Conservation (phyloP, 2,888 invertebrate species). For the Drosophila robusta region DNA sequence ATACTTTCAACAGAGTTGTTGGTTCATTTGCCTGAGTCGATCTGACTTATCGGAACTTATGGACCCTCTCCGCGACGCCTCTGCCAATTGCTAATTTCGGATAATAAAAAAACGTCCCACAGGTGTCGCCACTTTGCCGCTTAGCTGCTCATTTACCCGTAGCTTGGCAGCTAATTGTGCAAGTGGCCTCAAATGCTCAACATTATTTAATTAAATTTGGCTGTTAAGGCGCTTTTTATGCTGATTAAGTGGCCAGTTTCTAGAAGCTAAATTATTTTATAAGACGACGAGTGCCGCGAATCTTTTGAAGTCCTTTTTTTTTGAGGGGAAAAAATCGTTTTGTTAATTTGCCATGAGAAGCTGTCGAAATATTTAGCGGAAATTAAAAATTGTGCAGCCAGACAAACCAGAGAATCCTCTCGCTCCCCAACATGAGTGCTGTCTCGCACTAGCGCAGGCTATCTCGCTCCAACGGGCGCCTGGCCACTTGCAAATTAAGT, state of each 20-base stretch:
- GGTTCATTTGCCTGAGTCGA: background rate
- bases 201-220: slow-evolving; percentile 73
- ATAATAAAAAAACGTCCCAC: slow-evolving; percentile 55
- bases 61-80: slow-evolving; percentile 12
- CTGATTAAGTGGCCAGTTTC: slow-evolving; percentile 68
- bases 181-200: slow-evolving; percentile 66
- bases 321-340: slow-evolving; percentile 6
- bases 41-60: background rate
- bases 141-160: slow-evolving; percentile 67
- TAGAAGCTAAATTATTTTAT: slow-evolving; percentile 31
- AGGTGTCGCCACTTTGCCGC: slow-evolving; percentile 75
- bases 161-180: slow-evolving; percentile 67
- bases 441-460: slow-evolving; percentile 4
- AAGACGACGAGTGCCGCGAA: slow-evolving; percentile 24
- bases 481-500: slow-evolving; percentile 74
- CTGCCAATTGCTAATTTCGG: slow-evolving; percentile 14
- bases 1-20: background rate
- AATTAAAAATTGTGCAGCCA: slow-evolving; percentile 73
- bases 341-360: slow-evolving; percentile 54
- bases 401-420: slow-evolving; percentile 22
- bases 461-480: slow-evolving; percentile 6
- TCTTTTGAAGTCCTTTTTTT: slow-evolving; percentile 63
- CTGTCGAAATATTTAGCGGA: slow-evolving; percentile 60
- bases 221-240: slow-evolving; percentile 44
- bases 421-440: background rate